Conservation (phyloP, 2,888 invertebrate genomes). For the Nemurella pictetii region DNA sequence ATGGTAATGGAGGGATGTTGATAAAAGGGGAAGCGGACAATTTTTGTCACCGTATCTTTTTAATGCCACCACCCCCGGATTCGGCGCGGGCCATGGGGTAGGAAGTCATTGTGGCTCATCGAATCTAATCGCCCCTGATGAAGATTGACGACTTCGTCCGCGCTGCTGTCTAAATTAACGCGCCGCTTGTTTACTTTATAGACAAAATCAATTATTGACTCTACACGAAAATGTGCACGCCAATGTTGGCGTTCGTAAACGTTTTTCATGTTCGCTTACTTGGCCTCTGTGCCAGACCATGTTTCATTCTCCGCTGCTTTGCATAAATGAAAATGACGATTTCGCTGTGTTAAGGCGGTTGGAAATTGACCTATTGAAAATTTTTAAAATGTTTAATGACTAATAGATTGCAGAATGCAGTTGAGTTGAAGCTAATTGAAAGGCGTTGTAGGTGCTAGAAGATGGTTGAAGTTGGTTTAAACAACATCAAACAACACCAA, state of each 20-base stretch:
- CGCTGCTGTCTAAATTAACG: background rate
- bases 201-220: background rate
- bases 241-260: background rate
- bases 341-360: too few species aligned
- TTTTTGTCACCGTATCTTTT: conserved; percentile 32
- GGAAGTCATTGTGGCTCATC: conserved; percentile 8
- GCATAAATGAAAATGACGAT: too few species aligned
- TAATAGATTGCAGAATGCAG: too few species aligned
- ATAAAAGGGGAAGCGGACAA: conserved; percentile 21
- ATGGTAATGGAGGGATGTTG: conserved; percentile 11
- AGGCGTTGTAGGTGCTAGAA: too few species aligned
- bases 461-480: too few species aligned
- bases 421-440: too few species aligned
- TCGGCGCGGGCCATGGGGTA: background rate
- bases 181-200: background rate
- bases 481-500: too few species aligned
- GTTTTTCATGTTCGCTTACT: background rate
- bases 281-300: background rate
- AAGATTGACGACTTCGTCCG: background rate
- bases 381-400: too few species aligned
- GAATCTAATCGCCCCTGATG: background rate
- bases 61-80: conserved; percentile 4
- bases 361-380: too few species aligned
- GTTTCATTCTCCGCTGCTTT: background rate
- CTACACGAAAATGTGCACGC: background rate